Conservation (phyloP, 2,797 vertebrate genomes). For the Malurus splendens region DNA sequence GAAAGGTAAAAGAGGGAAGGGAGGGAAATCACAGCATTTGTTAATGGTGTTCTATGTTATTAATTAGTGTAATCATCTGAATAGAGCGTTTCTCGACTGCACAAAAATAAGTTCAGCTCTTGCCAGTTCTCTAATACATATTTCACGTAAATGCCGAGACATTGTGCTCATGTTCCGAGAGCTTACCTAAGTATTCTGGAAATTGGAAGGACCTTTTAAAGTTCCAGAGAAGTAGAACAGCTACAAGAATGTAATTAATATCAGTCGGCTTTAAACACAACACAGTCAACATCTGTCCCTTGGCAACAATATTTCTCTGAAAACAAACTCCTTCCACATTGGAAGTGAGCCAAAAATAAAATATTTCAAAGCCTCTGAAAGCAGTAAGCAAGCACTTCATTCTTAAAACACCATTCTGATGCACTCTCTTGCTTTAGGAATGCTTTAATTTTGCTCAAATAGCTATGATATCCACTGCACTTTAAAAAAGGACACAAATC, state of each 20-base stretch:
- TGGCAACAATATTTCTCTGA: constrained; percentile 45
- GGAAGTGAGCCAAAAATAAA: constrained; percentile 33
- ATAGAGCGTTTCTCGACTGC: not conserved
- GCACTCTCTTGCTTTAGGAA: not conserved
- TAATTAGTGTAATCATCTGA: constrained; percentile 1
- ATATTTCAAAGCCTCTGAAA: not conserved
- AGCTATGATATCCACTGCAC: not conserved
- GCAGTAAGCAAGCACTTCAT: constrained; percentile 15
- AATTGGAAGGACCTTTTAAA: constrained; percentile 41
- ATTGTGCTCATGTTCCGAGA: not conserved
- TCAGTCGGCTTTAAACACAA: constrained; percentile 39
- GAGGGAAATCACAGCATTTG: not conserved
- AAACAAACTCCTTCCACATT: constrained; percentile 48
- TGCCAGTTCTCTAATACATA: not conserved
- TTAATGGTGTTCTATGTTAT: not conserved
- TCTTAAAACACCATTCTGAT: not conserved
- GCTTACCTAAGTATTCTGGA: constrained; percentile 36
- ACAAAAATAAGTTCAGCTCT: not conserved
- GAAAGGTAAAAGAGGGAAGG: not conserved
- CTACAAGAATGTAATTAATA: constrained; percentile 41
- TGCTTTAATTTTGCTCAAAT: not conserved
- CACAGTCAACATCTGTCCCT: constrained; percentile 37
- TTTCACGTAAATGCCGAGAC: not conserved
- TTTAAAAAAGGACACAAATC: not conserved
- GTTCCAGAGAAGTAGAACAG: constrained; percentile 9